These are phyloP conservation scores for Nannobrachium achirus DNA, from an alignment of 2,113 vertebrate species.

Conservation along the genomic window DNA sequence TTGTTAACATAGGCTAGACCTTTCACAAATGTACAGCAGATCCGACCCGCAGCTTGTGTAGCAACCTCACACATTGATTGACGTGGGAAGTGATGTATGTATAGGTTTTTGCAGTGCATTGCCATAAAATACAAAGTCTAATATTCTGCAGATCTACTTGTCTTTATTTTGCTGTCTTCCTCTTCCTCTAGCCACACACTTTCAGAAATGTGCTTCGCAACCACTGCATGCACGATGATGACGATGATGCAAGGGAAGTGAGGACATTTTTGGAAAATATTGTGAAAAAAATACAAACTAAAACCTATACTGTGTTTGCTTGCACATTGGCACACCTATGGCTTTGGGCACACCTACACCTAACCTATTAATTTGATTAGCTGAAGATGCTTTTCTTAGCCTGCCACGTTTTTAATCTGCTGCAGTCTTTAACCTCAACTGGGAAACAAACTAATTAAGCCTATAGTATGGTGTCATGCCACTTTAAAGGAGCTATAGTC, in stretches of 20 bases:
- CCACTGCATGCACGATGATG: conserved; percentile 29
- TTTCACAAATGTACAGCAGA: conserved; percentile 11
- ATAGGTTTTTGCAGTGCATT: conserved; percentile 54
- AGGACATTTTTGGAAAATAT: background rate
- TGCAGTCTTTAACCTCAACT: too few relatives aligned
- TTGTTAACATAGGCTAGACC: conserved; percentile 11
- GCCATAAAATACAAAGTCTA: conserved; percentile 52
- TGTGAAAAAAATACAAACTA: background rate
- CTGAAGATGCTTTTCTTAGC: too few relatives aligned
- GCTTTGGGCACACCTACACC: too few relatives aligned
- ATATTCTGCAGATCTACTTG: conserved; percentile 10
- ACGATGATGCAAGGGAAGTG: conserved; percentile 18
- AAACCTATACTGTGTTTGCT: too few relatives aligned
- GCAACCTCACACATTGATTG: conserved; percentile 33
- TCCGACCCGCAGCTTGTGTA: background rate
- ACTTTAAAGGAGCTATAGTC: too few relatives aligned
- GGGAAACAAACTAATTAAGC: too few relatives aligned
- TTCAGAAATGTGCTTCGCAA: conserved; percentile 1
- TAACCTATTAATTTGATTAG: too few relatives aligned
- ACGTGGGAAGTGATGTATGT: conserved; percentile 55
- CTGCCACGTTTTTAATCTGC: too few relatives aligned
- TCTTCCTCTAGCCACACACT: conserved; percentile 7
- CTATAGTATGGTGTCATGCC: too few relatives aligned
- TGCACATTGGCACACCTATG: too few relatives aligned
- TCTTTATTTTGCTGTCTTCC: background rate